Base-by-base conservation (phyloP, 2,888 invertebrate genomes). In the Idaea biselata region DNA sequence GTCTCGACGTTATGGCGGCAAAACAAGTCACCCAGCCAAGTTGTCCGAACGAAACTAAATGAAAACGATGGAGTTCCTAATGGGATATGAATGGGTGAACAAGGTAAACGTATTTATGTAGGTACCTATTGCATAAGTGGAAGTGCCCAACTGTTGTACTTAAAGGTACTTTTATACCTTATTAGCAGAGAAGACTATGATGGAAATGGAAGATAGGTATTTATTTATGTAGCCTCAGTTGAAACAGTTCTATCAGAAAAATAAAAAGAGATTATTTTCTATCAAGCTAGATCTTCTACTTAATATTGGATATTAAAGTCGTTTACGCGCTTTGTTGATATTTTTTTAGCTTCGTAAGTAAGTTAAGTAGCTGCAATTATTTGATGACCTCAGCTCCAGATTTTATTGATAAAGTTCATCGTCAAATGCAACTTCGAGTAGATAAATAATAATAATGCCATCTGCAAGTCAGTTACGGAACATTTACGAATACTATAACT, bases 1-100 rank as follows among this genome's bases (percentile, higher is more conserved):
- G 81, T 83, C 84, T 82, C 83, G 82, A 77, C 78, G 75, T 73
- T 78, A 81, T 80, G 85, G 82, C 84, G 86, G 84, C 79, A 81
- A 76, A 77, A 74, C 73, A 61, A 65, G 59, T 59, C 31, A 56
- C 56, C 18, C 7, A 16, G 44, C 44, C 8, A 33, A 44, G 44
- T 44, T 8, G 44, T 44, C 11, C 44, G 44, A 44, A 8, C 44
- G 44, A 44, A 44, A 44, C 44, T 8, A 44, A 44, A 44, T 44
- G 44, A 11, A 44, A 8, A 44, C 44, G 6, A 32, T 44, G 44
- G 44, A 44, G 44, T 14, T 14, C 44, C 44, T 44, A 44, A 44
- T 44, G 44, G 44, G 11, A 44, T 44, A 44, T 44, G 44, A 44
- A 44, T 44, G 44, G 44, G 44, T 44, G 44, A 44, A 14, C 44